These are phyloP conservation scores for Myiothlypis chrysogaster DNA, from an alignment of 2,797 vertebrate genomes.

Conservation along the genomic window DNA sequence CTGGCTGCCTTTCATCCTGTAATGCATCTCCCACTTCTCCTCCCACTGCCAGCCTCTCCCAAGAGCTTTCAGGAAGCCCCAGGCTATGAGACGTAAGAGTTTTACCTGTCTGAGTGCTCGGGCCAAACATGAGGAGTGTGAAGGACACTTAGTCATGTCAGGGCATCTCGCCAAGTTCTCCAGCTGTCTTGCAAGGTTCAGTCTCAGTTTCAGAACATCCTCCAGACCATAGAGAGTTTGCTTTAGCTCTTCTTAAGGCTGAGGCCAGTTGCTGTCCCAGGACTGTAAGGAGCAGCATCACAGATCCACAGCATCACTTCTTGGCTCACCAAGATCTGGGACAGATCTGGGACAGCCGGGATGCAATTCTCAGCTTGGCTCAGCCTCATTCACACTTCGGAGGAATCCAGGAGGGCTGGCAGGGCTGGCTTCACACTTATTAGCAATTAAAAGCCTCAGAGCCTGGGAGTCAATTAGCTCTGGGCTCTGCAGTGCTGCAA, in stretches of 20 bases:
- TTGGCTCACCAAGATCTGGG: background rate
- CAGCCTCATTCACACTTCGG: slow-evolving; percentile 60
- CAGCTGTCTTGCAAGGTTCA: background rate
- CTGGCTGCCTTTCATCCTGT: background rate
- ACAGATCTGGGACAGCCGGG: slow-evolving; percentile 25
- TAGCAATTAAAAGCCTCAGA: slow-evolving; percentile 64
- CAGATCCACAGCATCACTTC: background rate
- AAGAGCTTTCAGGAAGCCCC: background rate
- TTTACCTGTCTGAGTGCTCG: background rate
- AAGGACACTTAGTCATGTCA: background rate
- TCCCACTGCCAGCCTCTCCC: background rate
- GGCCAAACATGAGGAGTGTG: background rate
- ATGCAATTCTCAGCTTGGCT: slow-evolving; percentile 30
- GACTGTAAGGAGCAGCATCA: background rate
- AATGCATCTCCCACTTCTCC: background rate
- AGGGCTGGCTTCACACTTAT: slow-evolving; percentile 70
- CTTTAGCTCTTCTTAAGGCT: background rate
- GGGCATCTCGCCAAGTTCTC: background rate
- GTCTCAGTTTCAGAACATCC: background rate
- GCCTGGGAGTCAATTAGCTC: slow-evolving; percentile 46
- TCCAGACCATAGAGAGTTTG: background rate
- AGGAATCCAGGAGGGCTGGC: slow-evolving; percentile 44
- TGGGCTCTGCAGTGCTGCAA: background rate
- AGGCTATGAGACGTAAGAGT: background rate
- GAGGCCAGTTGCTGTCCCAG: background rate